These are phyloP conservation scores for Stomatorhinus ivindoensis DNA, from an alignment of 2,113 vertebrate genomes.

Conservation along the genomic window DNA sequence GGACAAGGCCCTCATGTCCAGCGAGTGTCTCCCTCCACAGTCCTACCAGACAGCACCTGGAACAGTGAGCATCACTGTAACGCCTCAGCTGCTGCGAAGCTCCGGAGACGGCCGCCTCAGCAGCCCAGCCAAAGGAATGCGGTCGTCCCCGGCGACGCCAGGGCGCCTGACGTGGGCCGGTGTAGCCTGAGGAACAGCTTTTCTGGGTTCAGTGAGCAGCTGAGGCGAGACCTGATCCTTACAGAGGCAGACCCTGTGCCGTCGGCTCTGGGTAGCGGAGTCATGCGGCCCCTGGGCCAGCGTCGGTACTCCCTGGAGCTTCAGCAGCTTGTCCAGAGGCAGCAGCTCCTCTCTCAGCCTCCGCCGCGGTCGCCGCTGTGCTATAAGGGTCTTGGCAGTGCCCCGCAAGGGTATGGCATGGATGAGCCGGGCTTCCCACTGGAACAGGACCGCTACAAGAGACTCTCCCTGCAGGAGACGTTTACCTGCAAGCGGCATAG, in stretches of 20 bases:
- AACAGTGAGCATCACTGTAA: constrained; percentile 36
- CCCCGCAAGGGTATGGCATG: constrained; percentile 39
- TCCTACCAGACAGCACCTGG: constrained; percentile 39
- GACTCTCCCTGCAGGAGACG: constrained; percentile 64
- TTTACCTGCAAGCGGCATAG: constrained; percentile 63
- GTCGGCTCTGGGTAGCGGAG: constrained; percentile 40
- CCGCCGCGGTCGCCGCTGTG: constrained; percentile 49
- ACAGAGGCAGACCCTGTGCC: constrained; percentile 43
- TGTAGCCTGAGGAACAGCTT: not conserved
- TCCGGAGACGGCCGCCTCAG: constrained; percentile 56
- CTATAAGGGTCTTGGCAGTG: constrained; percentile 33
- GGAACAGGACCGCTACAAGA: constrained; percentile 64
- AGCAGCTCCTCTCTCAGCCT: constrained; percentile 61
- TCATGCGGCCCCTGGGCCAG: constrained; percentile 46
- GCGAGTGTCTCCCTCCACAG: constrained; percentile 25
- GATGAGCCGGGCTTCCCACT: constrained; percentile 54
- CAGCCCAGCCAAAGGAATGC: constrained; percentile 58
- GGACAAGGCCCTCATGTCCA: constrained; percentile 38
- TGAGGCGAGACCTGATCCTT: constrained; percentile 47
- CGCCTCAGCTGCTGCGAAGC: constrained; percentile 49
- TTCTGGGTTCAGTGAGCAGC: constrained; percentile 28
- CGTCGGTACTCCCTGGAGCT: constrained; percentile 66
- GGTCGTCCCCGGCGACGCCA: constrained; percentile 47
- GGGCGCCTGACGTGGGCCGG: constrained; percentile 28
- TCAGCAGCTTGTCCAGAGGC: constrained; percentile 60